These are phyloP conservation scores for Drosophila prostipennis DNA, from an alignment of 2,888 invertebrate genomes.

Conservation along the genomic window DNA sequence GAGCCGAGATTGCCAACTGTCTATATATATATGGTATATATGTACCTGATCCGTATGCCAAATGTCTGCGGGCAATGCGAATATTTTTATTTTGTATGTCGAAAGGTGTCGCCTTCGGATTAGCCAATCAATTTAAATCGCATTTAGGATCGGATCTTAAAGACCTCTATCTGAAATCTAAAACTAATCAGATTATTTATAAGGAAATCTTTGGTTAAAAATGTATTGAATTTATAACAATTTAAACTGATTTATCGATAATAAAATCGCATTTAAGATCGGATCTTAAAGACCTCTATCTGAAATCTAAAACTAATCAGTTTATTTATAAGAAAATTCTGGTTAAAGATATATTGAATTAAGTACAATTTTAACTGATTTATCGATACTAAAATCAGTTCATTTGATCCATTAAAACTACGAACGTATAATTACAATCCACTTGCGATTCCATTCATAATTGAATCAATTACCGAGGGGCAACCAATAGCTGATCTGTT, in stretches of 20 bases:
- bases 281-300: too few species aligned
- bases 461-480: conserved; percentile 16
- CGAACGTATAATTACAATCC: background rate
- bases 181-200: too few species aligned
- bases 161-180: too few species aligned
- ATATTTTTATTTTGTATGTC: background rate
- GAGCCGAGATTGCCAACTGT: conserved; percentile 34
- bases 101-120: conserved; percentile 1
- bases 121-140: background rate
- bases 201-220: too few species aligned
- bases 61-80: background rate
- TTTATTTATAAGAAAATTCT: too few species aligned
- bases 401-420: conserved; percentile 1
- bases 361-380: background rate
- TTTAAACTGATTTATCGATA: background rate
- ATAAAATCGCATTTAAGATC: background rate
- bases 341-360: too few species aligned
- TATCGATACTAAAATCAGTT: background rate
- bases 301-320: too few species aligned
- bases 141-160: too few species aligned
- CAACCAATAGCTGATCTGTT: conserved; percentile 10
- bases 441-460: conserved; percentile 12
- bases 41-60: conserved; percentile 12
- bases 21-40: conserved; percentile 8
- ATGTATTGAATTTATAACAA: too few species aligned